Conservation (phyloP, 2,888 invertebrate species). For the Mylabris sibirica region DNA sequence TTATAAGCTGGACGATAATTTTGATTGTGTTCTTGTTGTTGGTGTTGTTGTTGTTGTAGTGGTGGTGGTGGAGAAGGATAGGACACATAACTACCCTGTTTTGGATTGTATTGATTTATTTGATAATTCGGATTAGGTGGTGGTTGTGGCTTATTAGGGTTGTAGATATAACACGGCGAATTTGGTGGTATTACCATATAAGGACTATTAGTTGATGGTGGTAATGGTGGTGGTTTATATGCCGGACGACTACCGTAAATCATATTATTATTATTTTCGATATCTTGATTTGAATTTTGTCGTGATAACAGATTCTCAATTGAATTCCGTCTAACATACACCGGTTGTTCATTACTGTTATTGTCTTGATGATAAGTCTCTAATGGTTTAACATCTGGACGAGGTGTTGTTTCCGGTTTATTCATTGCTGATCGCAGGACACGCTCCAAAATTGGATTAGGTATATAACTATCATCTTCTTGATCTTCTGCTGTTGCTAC, state of each 20-base stretch:
- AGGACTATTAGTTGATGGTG: constrained; percentile 31
- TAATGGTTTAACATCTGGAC: constrained; percentile 63
- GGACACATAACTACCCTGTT: constrained; percentile 19
- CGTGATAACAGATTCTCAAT: constrained; percentile 45
- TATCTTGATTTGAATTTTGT: constrained; percentile 47
- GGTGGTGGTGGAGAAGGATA: neutral
- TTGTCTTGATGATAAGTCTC: constrained; percentile 19
- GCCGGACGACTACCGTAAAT: constrained; percentile 44
- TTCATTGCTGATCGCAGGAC: constrained; percentile 83
- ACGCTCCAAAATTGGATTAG: constrained; percentile 88
- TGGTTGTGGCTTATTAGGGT: constrained; percentile 18
- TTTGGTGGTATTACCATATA: constrained; percentile 51
- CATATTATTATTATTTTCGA: constrained; percentile 18
- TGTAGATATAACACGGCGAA: constrained; percentile 37
- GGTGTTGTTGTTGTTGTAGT: no score
- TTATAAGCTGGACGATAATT: constrained; percentile 22
- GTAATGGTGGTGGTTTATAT: constrained; percentile 41
- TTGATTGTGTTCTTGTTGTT: constrained; percentile 24
- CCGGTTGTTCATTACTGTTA: constrained; percentile 35
- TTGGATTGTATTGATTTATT: constrained; percentile 29
- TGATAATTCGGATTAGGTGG: constrained; percentile 21
- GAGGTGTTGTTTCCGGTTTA: constrained; percentile 66
- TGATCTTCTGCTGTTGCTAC: constrained; percentile 93
- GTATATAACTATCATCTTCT: constrained; percentile 88
- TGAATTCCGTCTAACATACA: constrained; percentile 52